These are phyloP conservation scores for Rhagonycha lutea DNA, from an alignment of 2,888 invertebrate species.

Conservation along the genomic window DNA sequence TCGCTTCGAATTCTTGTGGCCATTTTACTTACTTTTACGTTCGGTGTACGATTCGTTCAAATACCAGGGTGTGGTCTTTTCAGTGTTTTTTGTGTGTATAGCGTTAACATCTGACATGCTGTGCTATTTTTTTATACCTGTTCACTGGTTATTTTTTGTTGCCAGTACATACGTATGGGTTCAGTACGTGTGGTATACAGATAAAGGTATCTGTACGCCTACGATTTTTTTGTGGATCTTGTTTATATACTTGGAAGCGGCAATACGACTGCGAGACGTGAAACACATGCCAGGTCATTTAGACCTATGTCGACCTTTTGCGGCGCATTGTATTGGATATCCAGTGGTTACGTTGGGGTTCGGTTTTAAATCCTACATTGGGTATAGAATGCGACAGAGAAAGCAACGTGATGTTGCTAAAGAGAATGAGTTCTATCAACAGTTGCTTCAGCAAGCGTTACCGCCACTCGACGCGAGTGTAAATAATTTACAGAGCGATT, in stretches of 20 bases:
- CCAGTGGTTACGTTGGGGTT: slow-evolving; percentile 95
- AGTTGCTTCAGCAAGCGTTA: slow-evolving; percentile 88
- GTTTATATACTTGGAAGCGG: slow-evolving; percentile 93
- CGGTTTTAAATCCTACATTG: slow-evolving; percentile 91
- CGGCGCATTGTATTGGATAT: slow-evolving; percentile 89
- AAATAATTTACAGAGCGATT: slow-evolving; percentile 5
- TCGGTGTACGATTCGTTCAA: slow-evolving; percentile 97
- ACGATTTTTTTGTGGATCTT: slow-evolving; percentile 92
- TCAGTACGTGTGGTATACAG: slow-evolving; percentile 97
- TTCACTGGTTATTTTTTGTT: slow-evolving; percentile 96
- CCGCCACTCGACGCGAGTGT: slow-evolving; percentile 63
- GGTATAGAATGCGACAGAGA: slow-evolving; percentile 86
- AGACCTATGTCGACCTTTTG: slow-evolving; percentile 93
- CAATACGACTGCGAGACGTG: slow-evolving; percentile 81
- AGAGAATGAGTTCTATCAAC: slow-evolving; percentile 94
- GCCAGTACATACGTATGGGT: slow-evolving; percentile 99
- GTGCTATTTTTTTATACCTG: slow-evolving; percentile 98
- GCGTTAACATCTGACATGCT: slow-evolving; percentile 97
- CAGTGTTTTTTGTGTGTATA: slow-evolving; percentile 96
- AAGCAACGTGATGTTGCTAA: slow-evolving; percentile 92
- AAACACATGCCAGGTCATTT: slow-evolving; percentile 83
- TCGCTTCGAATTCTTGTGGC: slow-evolving; percentile 99
- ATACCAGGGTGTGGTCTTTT: slow-evolving; percentile 97
- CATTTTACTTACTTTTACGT: slow-evolving; percentile 94
- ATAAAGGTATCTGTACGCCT: slow-evolving; percentile 90